Percentiles rank a stretch among this genome's conserved stretches.
phyloP scores from a whole-genome alignment of 2,888 invertebrate genomes.

The Ceraclea dissimilis region DNA sequence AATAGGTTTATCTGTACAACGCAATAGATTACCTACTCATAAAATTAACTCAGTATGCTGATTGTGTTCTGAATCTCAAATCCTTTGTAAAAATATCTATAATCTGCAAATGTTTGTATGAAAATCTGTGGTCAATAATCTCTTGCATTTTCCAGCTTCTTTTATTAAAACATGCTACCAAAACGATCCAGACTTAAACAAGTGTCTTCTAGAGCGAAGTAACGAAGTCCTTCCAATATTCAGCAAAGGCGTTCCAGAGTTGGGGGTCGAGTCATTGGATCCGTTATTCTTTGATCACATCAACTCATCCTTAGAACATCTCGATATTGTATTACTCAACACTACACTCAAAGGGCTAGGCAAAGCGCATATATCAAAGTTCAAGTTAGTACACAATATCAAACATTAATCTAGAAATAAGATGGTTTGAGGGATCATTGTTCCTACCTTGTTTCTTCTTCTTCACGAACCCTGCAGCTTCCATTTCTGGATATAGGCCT shows the following conservation, averaged over 20 bases:
- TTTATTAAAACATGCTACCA: slow-evolving; percentile 18
- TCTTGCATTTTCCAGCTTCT: slow-evolving; percentile 10
- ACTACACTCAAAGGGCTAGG: neutral
- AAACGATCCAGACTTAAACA: slow-evolving; percentile 13
- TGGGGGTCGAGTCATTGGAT: slow-evolving; percentile 44
- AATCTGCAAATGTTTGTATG: no score
- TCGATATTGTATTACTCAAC: neutral
- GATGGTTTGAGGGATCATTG: neutral
- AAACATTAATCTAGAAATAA: no score
- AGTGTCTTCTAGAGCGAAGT: slow-evolving; percentile 15
- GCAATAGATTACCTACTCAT: no score
- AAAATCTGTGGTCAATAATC: no score
- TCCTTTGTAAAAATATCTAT: no score
- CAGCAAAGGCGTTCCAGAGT: slow-evolving; percentile 41
- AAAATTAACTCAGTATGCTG: no score
- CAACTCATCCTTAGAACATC: neutral
- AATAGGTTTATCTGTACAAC: no score
- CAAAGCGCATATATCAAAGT: neutral
- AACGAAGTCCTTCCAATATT: slow-evolving; percentile 28
- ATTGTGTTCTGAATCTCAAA: no score
- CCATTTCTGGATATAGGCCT: no score
- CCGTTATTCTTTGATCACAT: slow-evolving; percentile 36
- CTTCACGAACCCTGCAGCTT: no score
- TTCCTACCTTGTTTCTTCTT: neutral
- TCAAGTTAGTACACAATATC: neutral